Base-by-base conservation (phyloP, 2,888 invertebrate genomes). In the Cylloceria caligata region DNA sequence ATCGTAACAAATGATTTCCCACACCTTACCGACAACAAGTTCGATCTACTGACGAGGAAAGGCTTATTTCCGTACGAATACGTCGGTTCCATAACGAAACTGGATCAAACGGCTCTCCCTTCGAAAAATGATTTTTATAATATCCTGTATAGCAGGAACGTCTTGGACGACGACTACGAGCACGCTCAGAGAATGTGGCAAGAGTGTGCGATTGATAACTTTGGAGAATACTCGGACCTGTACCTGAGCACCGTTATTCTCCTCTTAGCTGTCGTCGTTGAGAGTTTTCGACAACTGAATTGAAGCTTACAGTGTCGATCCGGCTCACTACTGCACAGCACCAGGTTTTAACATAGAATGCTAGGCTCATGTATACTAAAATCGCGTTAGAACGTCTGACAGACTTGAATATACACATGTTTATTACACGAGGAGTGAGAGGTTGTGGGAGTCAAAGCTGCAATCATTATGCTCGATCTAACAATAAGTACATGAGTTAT, bases 241-340 rank as follows among this genome's bases (percentile, higher is more conserved):
- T n/a, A n/a, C n/a, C n/a, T n/a, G n/a, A n/a, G n/a, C n/a, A n/a
- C n/a, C n/a, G n/a, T n/a, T n/a, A n/a, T 93, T 0, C 72, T 91
- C 16, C 76, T 92, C 3, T 76, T 91, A 34, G 86, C 88, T 3
- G 92, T 92, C 69, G 84, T 92, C 6, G 91, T 92, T 81, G 92
- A 93, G 83, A 88, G 91, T 77, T 92, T 92, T 83, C 6, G 13
- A 79, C 3, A 84, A 78, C 0, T 88, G 88, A 65, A 39, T 88
- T 3, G 13, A 78, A 27, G 86, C 85, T 3, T 92, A 93, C 72
- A 74, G 78, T 0, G 69, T 92, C 3, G 91, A 92, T 84, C 88
- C 89, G 4, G 73, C 83, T 1, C 76, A 83, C 21, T 85, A 85
- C 45, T 83, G 75, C 57, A 85, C n/a, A n/a, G n/a, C n/a, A n/a